Percentiles rank a stretch among this genome's conserved stretches.
Conservation (phyloP, 1,140 invertebrate genomes). For the Nephila pilipes region DNA sequence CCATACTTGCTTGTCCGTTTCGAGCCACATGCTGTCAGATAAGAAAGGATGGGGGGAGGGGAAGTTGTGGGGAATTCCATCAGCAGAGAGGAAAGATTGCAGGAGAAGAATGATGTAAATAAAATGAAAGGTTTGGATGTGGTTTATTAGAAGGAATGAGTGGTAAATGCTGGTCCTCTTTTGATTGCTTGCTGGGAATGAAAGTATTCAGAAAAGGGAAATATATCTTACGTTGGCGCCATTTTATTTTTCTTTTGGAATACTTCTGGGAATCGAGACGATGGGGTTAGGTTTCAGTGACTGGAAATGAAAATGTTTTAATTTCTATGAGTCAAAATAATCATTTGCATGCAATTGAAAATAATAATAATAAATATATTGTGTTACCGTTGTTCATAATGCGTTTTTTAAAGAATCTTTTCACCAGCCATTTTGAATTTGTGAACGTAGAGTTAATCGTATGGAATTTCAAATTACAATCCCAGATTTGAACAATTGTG, state of each 20-base stretch:
- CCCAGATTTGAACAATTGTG: too few species aligned
- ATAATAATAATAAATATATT: too few species aligned
- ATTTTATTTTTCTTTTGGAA: background rate
- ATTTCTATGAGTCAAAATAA: too few species aligned
- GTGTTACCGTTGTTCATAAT: too few species aligned
- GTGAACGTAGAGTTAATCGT: too few species aligned
- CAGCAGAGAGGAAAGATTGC: background rate
- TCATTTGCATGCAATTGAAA: too few species aligned
- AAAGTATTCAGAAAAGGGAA: background rate
- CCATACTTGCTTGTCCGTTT: background rate
- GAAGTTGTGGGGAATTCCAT: background rate
- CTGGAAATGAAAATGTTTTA: too few species aligned
- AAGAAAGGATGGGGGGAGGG: background rate
- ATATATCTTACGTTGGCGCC: background rate
- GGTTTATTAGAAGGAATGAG: background rate
- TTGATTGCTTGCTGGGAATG: background rate
- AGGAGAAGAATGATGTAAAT: background rate
- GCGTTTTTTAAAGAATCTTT: too few species aligned
- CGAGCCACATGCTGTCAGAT: background rate
- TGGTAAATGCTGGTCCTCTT: background rate
- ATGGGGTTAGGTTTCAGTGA: too few species aligned
- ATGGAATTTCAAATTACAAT: too few species aligned
- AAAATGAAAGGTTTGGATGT: background rate
- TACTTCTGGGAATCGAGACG: too few species aligned
- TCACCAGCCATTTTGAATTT: too few species aligned